These are phyloP conservation scores for Phytoseiulus persimilis DNA, from an alignment of 2,888 invertebrate species.

Conservation along the genomic window DNA sequence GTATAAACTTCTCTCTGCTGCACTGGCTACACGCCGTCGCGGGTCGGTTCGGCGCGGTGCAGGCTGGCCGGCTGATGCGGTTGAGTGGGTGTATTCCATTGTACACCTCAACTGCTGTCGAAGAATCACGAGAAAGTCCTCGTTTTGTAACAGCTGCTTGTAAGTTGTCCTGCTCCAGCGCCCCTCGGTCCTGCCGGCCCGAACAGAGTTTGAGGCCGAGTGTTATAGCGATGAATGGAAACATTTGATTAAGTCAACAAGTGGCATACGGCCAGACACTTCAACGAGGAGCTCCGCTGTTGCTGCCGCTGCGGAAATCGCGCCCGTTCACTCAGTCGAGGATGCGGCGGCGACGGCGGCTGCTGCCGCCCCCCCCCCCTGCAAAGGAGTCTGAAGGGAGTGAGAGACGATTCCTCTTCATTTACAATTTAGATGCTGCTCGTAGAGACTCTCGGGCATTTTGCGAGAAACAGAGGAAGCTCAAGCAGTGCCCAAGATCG, in stretches of 20 bases:
- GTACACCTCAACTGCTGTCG: neutral
- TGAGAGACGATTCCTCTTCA: constrained; percentile 18
- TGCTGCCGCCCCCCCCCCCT: too few relatives aligned
- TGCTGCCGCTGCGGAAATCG: neutral
- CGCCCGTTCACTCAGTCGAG: neutral
- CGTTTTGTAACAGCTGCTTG: neutral
- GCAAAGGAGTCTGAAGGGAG: neutral
- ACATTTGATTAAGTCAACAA: constrained; percentile 39
- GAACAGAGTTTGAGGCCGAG: neutral
- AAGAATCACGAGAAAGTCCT: neutral
- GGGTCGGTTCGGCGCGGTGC: too few relatives aligned
- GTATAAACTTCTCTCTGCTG: too few relatives aligned
- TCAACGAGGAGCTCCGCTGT: constrained; percentile 6
- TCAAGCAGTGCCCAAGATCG: neutral
- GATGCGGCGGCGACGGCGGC: neutral
- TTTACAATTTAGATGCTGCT: constrained; percentile 37
- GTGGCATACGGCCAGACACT: constrained; percentile 19
- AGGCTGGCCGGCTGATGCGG: neutral
- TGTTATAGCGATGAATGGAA: neutral
- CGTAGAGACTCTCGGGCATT: neutral
- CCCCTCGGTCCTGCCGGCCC: neutral
- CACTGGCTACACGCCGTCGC: too few relatives aligned
- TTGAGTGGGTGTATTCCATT: neutral
- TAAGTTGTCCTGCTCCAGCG: neutral
- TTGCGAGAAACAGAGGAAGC: neutral